Base-by-base conservation (phyloP, 2,888 invertebrate species). In the Harpagoxenus sublaevis region DNA sequence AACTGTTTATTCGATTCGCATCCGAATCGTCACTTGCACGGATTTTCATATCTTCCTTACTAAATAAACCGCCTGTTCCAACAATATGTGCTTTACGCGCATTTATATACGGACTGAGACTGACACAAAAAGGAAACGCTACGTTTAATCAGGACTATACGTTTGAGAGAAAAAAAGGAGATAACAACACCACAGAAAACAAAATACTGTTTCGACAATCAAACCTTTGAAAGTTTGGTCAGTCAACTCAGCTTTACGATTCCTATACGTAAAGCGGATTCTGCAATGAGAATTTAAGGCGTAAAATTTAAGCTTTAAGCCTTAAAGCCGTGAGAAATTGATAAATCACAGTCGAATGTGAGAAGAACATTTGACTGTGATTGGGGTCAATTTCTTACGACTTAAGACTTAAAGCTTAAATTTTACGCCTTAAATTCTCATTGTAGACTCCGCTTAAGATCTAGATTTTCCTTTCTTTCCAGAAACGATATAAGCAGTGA, bases 31-130 rank as follows among this genome's bases (percentile, higher is more conserved):
- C 71, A 60, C 79, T 79, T 48, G 70, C 60, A 60, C 60, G 45
- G 79, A 79, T 71, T 81, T 79, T 71, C 79, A 81, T 71, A 81
- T 81, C 79, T 60, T 70, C 70, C 35, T 81, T 71, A 62, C 79
- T 71, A 81, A 81, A 71, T 39, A 70, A 60, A 62, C 71, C n/a
- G 70, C 48, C 60, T 18, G 39, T 62, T 62, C 12, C 39, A 23
- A 8, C 35, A 70, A 70, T 79, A 35, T 42, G 42, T 15, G 12
- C 66, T 68, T 60, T 15, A 9, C 42, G 18, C 6, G 39, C 39
- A 45, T 60, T 70, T 55, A 48, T 57, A 60, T 66, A 31, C 66
- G 18, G 18, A 9, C 45, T 57, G 78, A 18, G n/a, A 10, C 31
- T 55, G 55, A 66, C 68, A 45, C 12, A 9, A 39, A 60, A 39